phyloP scores from a whole-genome alignment of 2,113 vertebrate genomes.

The Aphelocoma coerulescens region DNA sequence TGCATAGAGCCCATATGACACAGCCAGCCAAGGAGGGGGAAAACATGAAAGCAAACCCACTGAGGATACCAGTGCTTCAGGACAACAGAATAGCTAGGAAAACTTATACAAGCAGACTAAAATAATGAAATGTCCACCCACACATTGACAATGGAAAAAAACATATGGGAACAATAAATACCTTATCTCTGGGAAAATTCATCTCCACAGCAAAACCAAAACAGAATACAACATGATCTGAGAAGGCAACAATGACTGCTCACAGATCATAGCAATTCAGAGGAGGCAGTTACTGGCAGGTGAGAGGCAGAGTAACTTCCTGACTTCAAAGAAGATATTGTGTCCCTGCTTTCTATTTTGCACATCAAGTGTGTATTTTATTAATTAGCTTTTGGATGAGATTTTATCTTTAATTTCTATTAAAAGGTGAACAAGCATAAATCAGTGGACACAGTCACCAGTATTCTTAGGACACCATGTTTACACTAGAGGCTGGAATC shows the following conservation, averaged over 20 bases:
- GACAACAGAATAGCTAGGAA: background rate
- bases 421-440: background rate
- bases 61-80: background rate
- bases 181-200: background rate
- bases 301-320: background rate
- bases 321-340: background rate
- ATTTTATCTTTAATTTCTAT: background rate
- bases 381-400: background rate
- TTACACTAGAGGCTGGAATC: background rate
- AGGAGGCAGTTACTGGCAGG: background rate
- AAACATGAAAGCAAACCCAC: constrained; percentile 13
- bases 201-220: constrained; percentile 5
- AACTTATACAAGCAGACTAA: background rate
- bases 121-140: background rate
- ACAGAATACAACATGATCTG: background rate
- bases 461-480: background rate
- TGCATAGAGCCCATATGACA: background rate
- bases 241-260: background rate
- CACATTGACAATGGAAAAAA: background rate
- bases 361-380: background rate
- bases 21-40: background rate
- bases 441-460: background rate
- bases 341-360: background rate
- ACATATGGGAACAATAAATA: background rate
- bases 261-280: background rate